These are phyloP conservation scores for zebrafish (Danio rerio) DNA, from an alignment of 2,113 vertebrate species.

Conservation along the genomic window DNA sequence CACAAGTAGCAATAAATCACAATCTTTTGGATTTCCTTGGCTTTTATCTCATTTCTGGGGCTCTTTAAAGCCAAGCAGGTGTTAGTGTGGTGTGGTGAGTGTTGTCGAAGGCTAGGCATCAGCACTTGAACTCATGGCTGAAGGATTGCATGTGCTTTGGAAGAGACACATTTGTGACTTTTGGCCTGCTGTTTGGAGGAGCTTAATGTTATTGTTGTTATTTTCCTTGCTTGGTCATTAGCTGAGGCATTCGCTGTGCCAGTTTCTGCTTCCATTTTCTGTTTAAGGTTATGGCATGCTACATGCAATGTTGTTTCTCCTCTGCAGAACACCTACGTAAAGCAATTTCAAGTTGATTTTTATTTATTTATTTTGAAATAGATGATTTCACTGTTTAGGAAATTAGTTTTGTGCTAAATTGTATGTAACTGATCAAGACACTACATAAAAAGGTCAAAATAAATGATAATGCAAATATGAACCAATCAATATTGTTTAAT, in stretches of 20 bases:
- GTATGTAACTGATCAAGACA: too few relatives aligned
- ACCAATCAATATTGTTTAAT: too few relatives aligned
- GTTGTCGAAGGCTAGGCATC: constrained; percentile 81
- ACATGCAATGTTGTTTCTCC: neutral
- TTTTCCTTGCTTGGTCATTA: constrained; percentile 62
- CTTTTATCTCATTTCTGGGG: constrained; percentile 77
- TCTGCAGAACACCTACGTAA: neutral
- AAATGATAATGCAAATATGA: too few relatives aligned
- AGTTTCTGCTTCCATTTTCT: neutral
- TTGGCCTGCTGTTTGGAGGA: constrained; percentile 79
- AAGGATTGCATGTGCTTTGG: constrained; percentile 90
- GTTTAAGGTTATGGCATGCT: constrained; percentile 1
- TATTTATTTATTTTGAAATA: neutral
- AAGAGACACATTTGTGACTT: constrained; percentile 96
- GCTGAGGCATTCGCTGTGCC: neutral
- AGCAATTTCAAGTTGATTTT: neutral
- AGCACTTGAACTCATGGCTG: constrained; percentile 83
- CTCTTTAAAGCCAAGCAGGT: constrained; percentile 77
- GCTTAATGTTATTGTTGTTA: constrained; percentile 86
- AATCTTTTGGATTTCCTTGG: constrained; percentile 80
- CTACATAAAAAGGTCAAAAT: too few relatives aligned
- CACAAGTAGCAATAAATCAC: constrained; percentile 97
- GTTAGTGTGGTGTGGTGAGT: constrained; percentile 81
- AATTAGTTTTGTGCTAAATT: too few relatives aligned
- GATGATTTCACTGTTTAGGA: neutral